Conservation (phyloP, 2,797 vertebrate genomes). For the Caiman crocodilus region DNA sequence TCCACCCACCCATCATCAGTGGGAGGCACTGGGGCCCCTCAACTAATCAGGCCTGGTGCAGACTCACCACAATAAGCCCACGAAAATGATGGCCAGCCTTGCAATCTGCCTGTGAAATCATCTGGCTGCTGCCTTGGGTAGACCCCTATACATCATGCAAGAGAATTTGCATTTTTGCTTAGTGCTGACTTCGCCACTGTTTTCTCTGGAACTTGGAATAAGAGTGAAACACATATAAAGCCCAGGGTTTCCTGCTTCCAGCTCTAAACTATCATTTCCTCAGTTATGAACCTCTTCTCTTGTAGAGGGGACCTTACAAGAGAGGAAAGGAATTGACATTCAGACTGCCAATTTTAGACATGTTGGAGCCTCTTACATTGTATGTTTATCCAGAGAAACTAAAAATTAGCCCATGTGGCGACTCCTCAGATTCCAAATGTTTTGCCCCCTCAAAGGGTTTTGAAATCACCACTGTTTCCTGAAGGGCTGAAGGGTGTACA, state of each 20-base stretch:
- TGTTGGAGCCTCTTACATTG: too few species aligned
- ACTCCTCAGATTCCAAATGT: background rate
- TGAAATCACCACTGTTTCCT: background rate
- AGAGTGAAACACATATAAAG: background rate
- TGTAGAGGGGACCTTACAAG: background rate
- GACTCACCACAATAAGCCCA: too few species aligned
- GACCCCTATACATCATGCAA: background rate
- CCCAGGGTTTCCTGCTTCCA: background rate
- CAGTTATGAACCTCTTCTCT: background rate
- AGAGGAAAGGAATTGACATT: background rate
- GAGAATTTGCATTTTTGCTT: background rate
- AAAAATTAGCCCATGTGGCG: background rate
- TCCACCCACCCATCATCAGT: too few species aligned
- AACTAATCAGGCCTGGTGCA: too few species aligned
- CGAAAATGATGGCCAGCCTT: too few species aligned
- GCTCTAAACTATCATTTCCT: background rate
- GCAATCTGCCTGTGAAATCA: too few species aligned
- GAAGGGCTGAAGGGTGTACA: background rate
- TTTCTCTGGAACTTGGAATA: background rate
- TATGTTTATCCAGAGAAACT: background rate
- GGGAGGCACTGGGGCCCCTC: too few species aligned
- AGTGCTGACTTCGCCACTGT: background rate
- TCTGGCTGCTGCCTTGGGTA: too few species aligned
- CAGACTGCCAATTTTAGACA: background rate
- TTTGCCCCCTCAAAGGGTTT: background rate